These are phyloP conservation scores for Abrostola triplasia DNA, from an alignment of 2,888 invertebrate species.

Conservation along the genomic window DNA sequence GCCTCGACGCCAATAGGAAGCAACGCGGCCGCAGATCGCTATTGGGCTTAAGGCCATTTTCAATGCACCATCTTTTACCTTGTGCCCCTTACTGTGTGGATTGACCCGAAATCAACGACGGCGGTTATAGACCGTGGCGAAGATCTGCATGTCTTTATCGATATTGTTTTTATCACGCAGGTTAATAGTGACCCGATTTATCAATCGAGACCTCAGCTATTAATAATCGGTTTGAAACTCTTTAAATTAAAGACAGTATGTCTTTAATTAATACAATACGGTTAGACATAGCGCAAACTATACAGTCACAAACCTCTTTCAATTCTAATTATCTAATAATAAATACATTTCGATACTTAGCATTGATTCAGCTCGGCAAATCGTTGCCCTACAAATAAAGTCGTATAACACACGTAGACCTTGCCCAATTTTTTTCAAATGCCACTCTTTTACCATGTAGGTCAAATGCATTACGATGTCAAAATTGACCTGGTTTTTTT, in stretches of 20 bases:
- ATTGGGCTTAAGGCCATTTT: conserved; percentile 88
- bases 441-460: conserved; percentile 77
- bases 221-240: conserved; percentile 10
- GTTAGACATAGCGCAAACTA: background rate
- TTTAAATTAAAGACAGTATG: conserved; percentile 4
- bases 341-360: conserved; percentile 5
- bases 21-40: conserved; percentile 84
- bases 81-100: conserved; percentile 84
- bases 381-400: conserved; percentile 50
- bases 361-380: conserved; percentile 42
- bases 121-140: conserved; percentile 63
- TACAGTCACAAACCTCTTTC: too few species aligned
- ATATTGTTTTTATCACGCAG: conserved; percentile 25
- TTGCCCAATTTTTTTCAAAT: conserved; percentile 76
- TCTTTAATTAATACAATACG: background rate
- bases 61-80: conserved; percentile 89
- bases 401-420: conserved; percentile 56
- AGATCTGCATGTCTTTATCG: conserved; percentile 47
- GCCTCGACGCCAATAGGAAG: conserved; percentile 87
- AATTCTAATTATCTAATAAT: too few species aligned
- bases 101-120: conserved; percentile 80
- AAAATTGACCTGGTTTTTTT: conserved; percentile 80
- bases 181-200: conserved; percentile 26
- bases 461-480: conserved; percentile 84
- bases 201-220: conserved; percentile 23